These are phyloP conservation scores for Puntigrus tetrazona DNA, from an alignment of 2,113 vertebrate genomes.

Conservation along the genomic window DNA sequence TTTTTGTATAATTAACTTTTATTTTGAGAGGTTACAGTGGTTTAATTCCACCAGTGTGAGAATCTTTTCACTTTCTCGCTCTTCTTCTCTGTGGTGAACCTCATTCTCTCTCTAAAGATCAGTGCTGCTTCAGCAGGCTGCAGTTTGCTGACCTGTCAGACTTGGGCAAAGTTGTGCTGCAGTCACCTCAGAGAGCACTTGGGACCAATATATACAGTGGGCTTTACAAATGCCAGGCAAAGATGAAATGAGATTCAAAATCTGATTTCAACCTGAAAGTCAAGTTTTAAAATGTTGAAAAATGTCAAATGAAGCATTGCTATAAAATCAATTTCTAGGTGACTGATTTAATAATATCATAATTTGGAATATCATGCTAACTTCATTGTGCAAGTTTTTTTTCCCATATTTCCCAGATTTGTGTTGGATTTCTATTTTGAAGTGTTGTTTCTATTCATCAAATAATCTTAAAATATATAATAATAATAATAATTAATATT, in stretches of 20 bases:
- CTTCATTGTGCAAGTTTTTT: no score
- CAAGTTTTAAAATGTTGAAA: neutral
- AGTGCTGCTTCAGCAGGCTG: conserved; percentile 52
- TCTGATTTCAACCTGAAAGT: neutral
- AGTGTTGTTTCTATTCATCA: neutral
- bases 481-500: no score
- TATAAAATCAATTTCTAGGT: neutral
- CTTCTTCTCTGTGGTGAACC: conserved; percentile 10
- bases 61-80: neutral
- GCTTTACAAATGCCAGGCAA: neutral
- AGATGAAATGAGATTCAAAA: neutral
- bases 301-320: neutral
- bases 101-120: conserved; percentile 39
- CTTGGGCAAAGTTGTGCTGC: conserved; percentile 38
- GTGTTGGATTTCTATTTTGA: no score
- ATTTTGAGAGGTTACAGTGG: neutral
- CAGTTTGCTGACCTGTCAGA: conserved; percentile 48
- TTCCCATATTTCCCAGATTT: no score
- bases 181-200: conserved; percentile 38
- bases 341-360: no score
- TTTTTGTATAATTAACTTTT: conserved; percentile 5
- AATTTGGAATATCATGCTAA: no score
- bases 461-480: no score
- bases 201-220: neutral
- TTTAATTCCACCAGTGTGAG: neutral